These are phyloP conservation scores for Drosophila prostipennis DNA, from an alignment of 2,888 invertebrate species.

Conservation along the genomic window DNA sequence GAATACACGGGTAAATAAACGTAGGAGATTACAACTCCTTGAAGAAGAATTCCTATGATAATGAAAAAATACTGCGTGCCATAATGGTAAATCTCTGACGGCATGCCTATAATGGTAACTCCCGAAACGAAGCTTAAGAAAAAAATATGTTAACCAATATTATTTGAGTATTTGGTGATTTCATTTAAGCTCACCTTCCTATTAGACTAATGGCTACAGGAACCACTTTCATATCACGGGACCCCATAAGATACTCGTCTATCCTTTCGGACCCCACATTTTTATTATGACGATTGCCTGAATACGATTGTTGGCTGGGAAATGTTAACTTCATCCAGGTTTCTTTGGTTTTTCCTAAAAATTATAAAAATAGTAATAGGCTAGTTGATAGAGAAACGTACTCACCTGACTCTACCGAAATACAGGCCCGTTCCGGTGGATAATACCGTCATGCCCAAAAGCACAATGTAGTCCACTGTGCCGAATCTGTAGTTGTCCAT, in stretches of 20 bases:
- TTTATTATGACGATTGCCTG: conserved; percentile 20
- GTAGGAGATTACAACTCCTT: conserved; percentile 87
- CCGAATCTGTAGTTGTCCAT: conserved; percentile 70
- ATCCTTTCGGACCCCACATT: conserved; percentile 85
- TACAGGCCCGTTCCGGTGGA: conserved; percentile 92
- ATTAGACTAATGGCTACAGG: conserved; percentile 94
- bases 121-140: conserved; percentile 91
- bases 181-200: conserved; percentile 87
- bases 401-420: conserved; percentile 82
- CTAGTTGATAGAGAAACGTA: accelerated
- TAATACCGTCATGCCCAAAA: conserved; percentile 88
- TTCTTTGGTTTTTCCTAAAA: conserved; percentile 50
- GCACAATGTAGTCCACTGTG: conserved; percentile 88
- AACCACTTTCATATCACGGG: conserved; percentile 89
- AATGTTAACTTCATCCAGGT: conserved; percentile 10
- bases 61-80: conserved; percentile 93
- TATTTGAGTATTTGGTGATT: conserved; percentile 1
- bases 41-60: conserved; percentile 88
- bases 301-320: no score
- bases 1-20: conserved; percentile 93
- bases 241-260: conserved; percentile 91
- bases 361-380: no score
- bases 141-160: conserved; percentile 3
- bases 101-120: conserved; percentile 93
- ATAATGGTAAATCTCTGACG: conserved; percentile 93